Percentiles rank a stretch among this genome's conserved stretches.
phyloP scores from a whole-genome alignment of 2,797 vertebrate genomes.

The Pantherophis vulpinus region DNA sequence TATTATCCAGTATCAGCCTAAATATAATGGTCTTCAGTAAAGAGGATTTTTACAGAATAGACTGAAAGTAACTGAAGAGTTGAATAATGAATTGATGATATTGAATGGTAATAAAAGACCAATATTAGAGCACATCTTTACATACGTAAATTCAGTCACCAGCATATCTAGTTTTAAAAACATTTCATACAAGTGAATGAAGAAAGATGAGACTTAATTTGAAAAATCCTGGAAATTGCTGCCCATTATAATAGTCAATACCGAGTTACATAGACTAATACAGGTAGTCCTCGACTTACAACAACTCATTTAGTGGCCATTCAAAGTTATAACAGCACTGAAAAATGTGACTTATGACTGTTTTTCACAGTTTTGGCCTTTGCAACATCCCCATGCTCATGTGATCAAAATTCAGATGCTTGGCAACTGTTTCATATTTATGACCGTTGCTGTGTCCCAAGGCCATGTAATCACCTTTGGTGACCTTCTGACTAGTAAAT shows the following conservation, averaged over 20 bases:
- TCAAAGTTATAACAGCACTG: neutral
- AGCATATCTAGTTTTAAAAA: neutral
- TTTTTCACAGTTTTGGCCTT: neutral
- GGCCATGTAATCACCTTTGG: neutral
- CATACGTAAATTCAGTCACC: neutral
- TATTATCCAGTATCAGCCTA: neutral
- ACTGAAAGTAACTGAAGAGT: neutral
- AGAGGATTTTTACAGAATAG: neutral
- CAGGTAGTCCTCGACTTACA: neutral
- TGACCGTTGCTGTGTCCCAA: neutral
- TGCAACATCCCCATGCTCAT: neutral
- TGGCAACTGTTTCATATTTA: neutral
- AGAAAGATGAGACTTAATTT: neutral
- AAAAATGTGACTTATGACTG: neutral
- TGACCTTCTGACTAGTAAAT: neutral
- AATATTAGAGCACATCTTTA: neutral
- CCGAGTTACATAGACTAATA: neutral
- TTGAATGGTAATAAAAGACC: neutral
- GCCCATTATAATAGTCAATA: neutral
- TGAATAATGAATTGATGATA: neutral
- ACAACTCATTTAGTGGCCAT: neutral
- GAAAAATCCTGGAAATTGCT: neutral
- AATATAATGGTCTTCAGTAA: neutral
- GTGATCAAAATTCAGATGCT: neutral
- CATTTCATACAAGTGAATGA: neutral